These are phyloP conservation scores for Halictus ligatus DNA, from an alignment of 2,888 invertebrate genomes.

Conservation along the genomic window DNA sequence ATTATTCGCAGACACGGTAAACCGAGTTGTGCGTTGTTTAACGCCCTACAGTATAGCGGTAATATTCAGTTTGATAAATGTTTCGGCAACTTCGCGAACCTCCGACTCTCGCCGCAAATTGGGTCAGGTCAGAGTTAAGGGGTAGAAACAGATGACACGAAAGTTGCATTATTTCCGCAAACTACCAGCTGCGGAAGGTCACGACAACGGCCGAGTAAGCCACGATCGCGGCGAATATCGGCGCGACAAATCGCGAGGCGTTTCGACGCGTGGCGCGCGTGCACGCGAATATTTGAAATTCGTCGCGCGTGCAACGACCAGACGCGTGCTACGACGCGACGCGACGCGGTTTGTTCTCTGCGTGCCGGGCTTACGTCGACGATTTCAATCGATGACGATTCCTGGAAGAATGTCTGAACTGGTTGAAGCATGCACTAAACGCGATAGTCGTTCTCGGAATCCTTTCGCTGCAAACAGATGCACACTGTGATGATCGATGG, in stretches of 20 bases:
- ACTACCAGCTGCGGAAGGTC: conserved; percentile 36
- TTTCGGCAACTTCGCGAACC: not conserved
- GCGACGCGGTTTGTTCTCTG: conserved; percentile 16
- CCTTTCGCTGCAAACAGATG: not conserved
- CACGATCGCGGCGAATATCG: not conserved
- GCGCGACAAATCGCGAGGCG: conserved; percentile 72
- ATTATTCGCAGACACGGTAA: not conserved
- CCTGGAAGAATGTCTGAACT: conserved; percentile 10
- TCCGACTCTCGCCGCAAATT: not conserved
- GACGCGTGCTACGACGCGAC: conserved; percentile 3
- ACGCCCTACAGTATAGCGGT: not conserved
- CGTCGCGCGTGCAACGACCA: conserved; percentile 56
- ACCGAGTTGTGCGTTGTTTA: not conserved
- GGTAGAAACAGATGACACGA: conserved; percentile 66
- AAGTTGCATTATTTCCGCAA: conserved; percentile 71
- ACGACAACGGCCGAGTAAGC: conserved; percentile 28
- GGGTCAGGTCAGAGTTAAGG: conserved; percentile 12
- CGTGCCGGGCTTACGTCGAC: not conserved
- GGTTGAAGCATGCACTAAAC: not conserved
- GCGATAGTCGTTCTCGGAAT: not conserved
- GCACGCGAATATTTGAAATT: conserved; percentile 75
- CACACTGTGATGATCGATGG: not conserved
- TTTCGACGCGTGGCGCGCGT: conserved; percentile 67
- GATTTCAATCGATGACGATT: conserved; percentile 2
- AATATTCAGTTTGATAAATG: not conserved